Evolutionary conservation across 2,888 invertebrate genomes (phyloP), one percentile per base, ranked within the genome.

Genomic region (Aelia acuminata): DNA sequence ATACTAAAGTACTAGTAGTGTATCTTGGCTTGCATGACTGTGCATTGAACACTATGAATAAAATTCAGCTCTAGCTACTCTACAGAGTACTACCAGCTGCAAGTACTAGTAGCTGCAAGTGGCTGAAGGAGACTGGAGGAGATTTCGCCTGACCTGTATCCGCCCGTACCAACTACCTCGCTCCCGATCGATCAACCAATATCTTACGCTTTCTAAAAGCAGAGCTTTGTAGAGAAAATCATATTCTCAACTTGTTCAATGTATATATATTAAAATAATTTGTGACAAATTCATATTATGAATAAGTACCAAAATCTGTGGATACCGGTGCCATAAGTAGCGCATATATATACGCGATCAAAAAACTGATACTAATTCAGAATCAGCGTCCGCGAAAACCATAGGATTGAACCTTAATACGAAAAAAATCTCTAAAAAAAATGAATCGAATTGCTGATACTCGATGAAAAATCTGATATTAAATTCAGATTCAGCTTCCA

Each of bases 101-200:
- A 31, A 63, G 63, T 31, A 63, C 15, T 18, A 63, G 31, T 31
- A 26, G 15, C 31, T 18, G 63, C 18, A 31, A n/a, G 43, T 11
- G 22, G 10, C 80, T 80, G 80, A n/a, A 43, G n/a, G 31, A 43
- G 80, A 80, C 80, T 80, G 80, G 80, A 80, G 75, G 75, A 63
- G 18, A 63, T 3, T 43, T 43, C 39, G 35, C 35, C 80, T 80
- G 80, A 80, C 80, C 80, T 43, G 22, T 39, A 80, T 80, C 43
- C 10, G 22, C 0, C 80, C 80, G 80, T 80, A 80, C 80, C 80
- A 80, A 80, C 80, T 43, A n/a, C 80, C 43, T 43, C 10, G 5
- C 20, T 18, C 5, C 20, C 80, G 31, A 80, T 80, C 80, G 80
- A 80, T 80, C 80, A 43, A 11, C 43, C 8, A 63, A 31, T 31